Evolutionary conservation across 1,140 invertebrate species (phyloP).

Genomic region (Paramacrobiotus metropolitanus): DNA sequence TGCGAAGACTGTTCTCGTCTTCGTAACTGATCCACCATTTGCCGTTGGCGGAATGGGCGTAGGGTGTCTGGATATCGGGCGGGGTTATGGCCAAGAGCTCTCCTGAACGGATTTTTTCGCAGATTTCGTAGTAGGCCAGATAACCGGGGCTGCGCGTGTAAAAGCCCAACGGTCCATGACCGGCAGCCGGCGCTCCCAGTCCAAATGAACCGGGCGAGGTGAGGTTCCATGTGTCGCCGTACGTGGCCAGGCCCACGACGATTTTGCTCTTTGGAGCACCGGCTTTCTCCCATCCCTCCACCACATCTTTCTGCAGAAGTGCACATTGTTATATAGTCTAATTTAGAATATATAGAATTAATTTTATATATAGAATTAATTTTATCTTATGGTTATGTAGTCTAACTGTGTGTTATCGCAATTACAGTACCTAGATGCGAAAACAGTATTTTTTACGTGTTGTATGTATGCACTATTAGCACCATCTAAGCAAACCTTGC

Average conservation of each 20-base stretch:
- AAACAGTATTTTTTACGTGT: no score
- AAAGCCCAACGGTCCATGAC: conserved; percentile 8
- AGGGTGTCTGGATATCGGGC: not conserved
- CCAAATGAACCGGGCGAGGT: not conserved
- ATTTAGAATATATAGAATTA: not conserved
- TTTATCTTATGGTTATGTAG: not conserved
- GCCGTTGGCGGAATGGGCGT: not conserved
- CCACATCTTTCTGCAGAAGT: not conserved
- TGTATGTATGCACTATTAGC: no score
- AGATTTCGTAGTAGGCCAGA: conserved; percentile 14
- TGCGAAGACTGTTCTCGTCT: conserved; percentile 11
- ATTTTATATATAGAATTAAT: not conserved
- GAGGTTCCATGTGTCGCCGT: conserved; percentile 1
- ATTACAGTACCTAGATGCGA: no score
- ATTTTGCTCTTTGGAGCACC: not conserved
- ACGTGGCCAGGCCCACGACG: not conserved
- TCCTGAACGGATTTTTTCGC: conserved; percentile 6
- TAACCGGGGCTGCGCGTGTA: conserved; percentile 10
- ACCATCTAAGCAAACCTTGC: no score
- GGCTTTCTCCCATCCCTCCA: not conserved
- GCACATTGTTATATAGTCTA: not conserved
- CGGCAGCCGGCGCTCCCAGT: conserved; percentile 8
- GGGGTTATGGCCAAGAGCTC: not conserved
- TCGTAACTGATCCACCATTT: conserved; percentile 14
- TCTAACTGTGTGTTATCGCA: no score